These are phyloP conservation scores for Drosophila arizonae DNA, from an alignment of 1,140 invertebrate genomes.

Conservation along the genomic window DNA sequence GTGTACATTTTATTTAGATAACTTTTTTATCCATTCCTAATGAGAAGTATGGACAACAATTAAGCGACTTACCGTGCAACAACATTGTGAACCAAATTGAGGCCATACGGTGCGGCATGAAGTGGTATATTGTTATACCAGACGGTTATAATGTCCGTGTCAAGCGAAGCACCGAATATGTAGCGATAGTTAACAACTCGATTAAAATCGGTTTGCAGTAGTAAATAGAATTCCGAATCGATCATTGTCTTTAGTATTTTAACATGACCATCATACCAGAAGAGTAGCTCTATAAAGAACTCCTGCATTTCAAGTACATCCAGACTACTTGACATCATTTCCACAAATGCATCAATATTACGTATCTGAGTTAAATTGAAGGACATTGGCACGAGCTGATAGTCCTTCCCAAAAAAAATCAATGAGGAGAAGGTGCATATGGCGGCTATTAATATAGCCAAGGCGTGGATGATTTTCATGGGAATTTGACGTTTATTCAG, in stretches of 20 bases:
- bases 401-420: slow-evolving; percentile 50
- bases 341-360: slow-evolving; percentile 41
- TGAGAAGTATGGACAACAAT: no score
- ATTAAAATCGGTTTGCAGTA: slow-evolving; percentile 21
- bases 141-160: slow-evolving; percentile 19
- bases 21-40: no score
- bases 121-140: slow-evolving; percentile 68
- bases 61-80: slow-evolving; percentile 48
- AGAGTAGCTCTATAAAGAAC: slow-evolving; percentile 49
- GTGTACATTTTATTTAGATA: no score
- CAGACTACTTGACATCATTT: slow-evolving; percentile 4
- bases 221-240: slow-evolving; percentile 1
- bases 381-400: slow-evolving; percentile 26
- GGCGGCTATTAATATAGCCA: slow-evolving; percentile 15
- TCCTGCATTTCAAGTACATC: slow-evolving; percentile 19
- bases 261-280: slow-evolving; percentile 57
- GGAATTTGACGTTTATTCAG: slow-evolving; percentile 12
- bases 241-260: background rate
- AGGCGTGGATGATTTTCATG: slow-evolving; percentile 7
- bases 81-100: slow-evolving; percentile 64
- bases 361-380: slow-evolving; percentile 45
- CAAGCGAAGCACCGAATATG: slow-evolving; percentile 51
- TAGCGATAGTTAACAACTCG: slow-evolving; percentile 37
- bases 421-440: slow-evolving; percentile 32
- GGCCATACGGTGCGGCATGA: slow-evolving; percentile 46